Base-by-base conservation (phyloP, 2,113 vertebrate genomes). In the Edolisoma coerulescens region DNA sequence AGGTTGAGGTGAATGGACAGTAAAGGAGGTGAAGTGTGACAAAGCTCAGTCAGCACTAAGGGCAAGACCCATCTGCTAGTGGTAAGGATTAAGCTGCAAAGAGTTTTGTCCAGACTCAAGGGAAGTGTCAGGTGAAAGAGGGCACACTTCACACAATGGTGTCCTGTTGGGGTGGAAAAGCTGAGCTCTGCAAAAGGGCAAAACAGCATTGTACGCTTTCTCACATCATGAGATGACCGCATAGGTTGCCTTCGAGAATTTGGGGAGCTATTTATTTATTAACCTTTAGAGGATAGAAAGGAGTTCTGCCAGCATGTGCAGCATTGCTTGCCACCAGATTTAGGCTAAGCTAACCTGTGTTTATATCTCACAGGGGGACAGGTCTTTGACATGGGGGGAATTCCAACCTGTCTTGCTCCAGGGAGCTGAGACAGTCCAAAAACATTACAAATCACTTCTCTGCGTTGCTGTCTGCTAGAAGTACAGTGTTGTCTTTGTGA, bases 381-480 rank as follows among this genome's bases (percentile, higher is more conserved):
- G 42, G 54, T 56, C 65, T 94, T 82, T 91, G 61, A 78, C 7
- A 1, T 2, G 2, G 30, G 26, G 86, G 81, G 69, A 95, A 89
- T 95, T 94, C 84, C 87, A 87, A 56, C 70, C 87, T 91, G 78
- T 85, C 81, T 95, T 19, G 4, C 56, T 84, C 65, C 61, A 64
- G 74, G 61, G 81, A 91, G 37, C 69, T 68, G 91, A 95, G 96
- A 91, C 81, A 44, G 53, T 93, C 65, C 67, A 57, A 93, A 89
- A 95, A 93, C 87, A 95, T 96, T 95, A 89, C 91, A n/a, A n/a
- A 54, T 94, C 90, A 95, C 57, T 50, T 63, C 65, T 42, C 61
- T 61, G 45, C 19, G 54, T 19, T 91, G 84, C 52, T 41, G 14
- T 61, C 75, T 83, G 57, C 65, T 83, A 7, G 45, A 83, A 91